A percentile compares a stretch with the other conserved stretches of the same genome.
Conservation (phyloP, 2,888 invertebrate genomes). For the Blomia tropicalis region DNA sequence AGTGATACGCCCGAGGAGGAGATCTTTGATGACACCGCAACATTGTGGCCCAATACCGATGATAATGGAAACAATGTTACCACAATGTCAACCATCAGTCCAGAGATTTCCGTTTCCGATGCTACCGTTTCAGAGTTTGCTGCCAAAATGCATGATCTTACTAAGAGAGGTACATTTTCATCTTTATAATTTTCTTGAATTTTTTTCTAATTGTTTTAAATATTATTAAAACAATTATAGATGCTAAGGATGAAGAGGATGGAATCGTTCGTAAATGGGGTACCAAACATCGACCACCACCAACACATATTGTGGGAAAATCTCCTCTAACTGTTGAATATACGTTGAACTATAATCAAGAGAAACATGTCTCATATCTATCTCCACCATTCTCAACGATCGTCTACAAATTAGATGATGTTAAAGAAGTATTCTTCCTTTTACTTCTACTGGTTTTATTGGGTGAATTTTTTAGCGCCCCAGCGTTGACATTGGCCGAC, state of each 20-base stretch:
- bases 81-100: neutral
- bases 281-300: slow-evolving; percentile 29
- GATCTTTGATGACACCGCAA: slow-evolving; percentile 27
- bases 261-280: slow-evolving; percentile 18
- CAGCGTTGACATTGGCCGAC: slow-evolving; percentile 80
- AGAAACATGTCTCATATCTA: slow-evolving; percentile 53
- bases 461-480: slow-evolving; percentile 93
- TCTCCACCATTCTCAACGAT: slow-evolving; percentile 81
- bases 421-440: slow-evolving; percentile 88
- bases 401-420: slow-evolving; percentile 69
- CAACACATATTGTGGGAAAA: slow-evolving; percentile 39
- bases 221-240: too few species aligned
- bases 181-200: too few species aligned
- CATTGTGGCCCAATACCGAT: slow-evolving; percentile 6
- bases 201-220: too few species aligned
- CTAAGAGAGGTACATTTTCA: slow-evolving; percentile 11
- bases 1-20: slow-evolving; percentile 24
- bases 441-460: slow-evolving; percentile 77
- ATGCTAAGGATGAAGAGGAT: slow-evolving; percentile 20
- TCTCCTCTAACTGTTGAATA: slow-evolving; percentile 54
- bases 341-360: slow-evolving; percentile 30
- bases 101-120: neutral
- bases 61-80: neutral
- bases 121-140: neutral
- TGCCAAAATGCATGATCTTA: neutral